Conservation (phyloP, 2,113 vertebrate genomes). For the Callopanchax toddi region DNA sequence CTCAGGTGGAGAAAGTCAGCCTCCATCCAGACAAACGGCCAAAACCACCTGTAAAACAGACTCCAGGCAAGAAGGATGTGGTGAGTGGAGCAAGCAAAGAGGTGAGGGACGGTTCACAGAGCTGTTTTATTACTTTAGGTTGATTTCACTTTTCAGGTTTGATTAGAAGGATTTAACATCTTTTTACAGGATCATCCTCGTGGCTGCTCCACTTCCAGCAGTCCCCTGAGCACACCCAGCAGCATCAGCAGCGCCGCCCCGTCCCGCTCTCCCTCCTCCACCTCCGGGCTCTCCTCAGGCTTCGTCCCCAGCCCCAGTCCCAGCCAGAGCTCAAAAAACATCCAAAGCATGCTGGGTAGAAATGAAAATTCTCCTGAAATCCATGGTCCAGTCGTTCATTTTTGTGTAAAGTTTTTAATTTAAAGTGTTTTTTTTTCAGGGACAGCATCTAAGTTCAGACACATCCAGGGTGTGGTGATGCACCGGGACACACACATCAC, state of each 20-base stretch:
- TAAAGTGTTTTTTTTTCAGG: slow-evolving; percentile 36
- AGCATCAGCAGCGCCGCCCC: slow-evolving; percentile 82
- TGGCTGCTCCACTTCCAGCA: slow-evolving; percentile 83
- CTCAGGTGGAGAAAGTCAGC: slow-evolving; percentile 87
- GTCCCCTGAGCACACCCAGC: slow-evolving; percentile 84
- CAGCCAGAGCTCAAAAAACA: slow-evolving; percentile 86
- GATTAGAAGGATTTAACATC: background rate
- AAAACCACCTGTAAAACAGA: slow-evolving; percentile 56
- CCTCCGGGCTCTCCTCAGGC: slow-evolving; percentile 86
- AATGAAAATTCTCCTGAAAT: background rate
- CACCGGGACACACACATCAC: slow-evolving; percentile 92
- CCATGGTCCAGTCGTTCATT: background rate
- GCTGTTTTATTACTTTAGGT: too few relatives aligned
- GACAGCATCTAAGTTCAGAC: slow-evolving; percentile 89
- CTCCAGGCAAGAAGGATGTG: slow-evolving; percentile 58
- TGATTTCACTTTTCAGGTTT: too few relatives aligned
- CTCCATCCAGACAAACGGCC: slow-evolving; percentile 81
- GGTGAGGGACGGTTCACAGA: slow-evolving; percentile 49
- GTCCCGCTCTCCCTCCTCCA: slow-evolving; percentile 84
- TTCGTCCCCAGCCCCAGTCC: slow-evolving; percentile 89
- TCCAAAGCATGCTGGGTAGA: slow-evolving; percentile 90
- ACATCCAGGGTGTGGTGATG: slow-evolving; percentile 85
- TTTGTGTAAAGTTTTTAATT: background rate
- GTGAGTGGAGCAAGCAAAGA: slow-evolving; percentile 69
- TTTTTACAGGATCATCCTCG: slow-evolving; percentile 72